Conservation (phyloP, 2,888 invertebrate species). For the Tenthredo mesomela region DNA sequence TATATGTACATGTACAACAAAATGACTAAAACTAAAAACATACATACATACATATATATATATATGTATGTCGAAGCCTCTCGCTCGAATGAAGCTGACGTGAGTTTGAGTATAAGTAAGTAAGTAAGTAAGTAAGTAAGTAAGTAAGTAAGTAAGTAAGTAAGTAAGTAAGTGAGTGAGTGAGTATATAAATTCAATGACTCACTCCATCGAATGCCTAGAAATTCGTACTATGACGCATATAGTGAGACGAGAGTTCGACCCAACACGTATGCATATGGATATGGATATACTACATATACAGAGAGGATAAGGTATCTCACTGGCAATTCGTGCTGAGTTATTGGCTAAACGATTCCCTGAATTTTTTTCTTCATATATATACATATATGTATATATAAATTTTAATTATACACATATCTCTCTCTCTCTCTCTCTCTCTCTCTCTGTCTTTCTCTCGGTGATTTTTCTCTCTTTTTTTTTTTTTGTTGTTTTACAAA, state of each 20-base stretch:
- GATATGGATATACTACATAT: neutral
- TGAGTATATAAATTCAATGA: neutral
- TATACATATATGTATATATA: neutral
- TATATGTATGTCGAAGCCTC: neutral
- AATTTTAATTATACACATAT: neutral
- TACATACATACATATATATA: neutral
- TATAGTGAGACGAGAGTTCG: slow-evolving; percentile 9
- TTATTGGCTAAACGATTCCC: slow-evolving; percentile 7
- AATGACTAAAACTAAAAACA: slow-evolving; percentile 23
- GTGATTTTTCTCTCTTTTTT: neutral
- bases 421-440: neutral
- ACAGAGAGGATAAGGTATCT: neutral
- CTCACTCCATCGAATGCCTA: slow-evolving; percentile 41
- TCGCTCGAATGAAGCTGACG: no score
- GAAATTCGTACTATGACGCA: slow-evolving; percentile 43
- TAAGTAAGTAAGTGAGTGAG: neutral
- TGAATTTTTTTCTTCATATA: slow-evolving; percentile 28
- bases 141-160: no score
- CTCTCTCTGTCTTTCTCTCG: neutral
- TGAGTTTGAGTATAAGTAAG: no score
- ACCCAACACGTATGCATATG: neutral
- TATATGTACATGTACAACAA: slow-evolving; percentile 72
- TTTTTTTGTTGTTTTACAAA: neutral
- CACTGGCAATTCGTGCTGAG: neutral
- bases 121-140: neutral